Evolutionary conservation across 2,888 invertebrate genomes (phyloP).

Genomic region (Morinoia aosen): DNA sequence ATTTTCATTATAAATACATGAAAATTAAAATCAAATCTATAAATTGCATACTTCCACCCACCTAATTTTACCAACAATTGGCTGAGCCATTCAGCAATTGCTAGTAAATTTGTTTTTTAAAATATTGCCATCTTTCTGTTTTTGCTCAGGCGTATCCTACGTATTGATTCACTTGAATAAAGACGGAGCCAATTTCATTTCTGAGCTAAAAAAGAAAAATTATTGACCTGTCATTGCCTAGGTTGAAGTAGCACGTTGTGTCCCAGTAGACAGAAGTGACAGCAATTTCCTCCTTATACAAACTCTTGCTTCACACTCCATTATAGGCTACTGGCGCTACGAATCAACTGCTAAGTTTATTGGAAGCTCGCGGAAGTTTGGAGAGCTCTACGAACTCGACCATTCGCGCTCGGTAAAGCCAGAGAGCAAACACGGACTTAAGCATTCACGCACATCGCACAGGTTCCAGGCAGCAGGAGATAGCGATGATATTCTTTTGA

Average conservation of each 20-base stretch:
- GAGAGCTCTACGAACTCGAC: conserved; percentile 25
- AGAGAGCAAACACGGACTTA: neutral
- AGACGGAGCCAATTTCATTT: neutral
- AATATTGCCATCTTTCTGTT: neutral
- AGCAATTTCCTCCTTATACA: conserved; percentile 23
- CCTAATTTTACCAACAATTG: neutral
- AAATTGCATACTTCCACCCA: neutral
- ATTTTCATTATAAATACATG: neutral
- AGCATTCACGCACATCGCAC: neutral
- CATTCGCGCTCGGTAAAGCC: neutral
- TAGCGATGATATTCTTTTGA: neutral
- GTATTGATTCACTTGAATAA: neutral
- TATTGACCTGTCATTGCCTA: neutral
- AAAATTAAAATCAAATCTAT: neutral
- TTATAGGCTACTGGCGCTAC: conserved; percentile 31
- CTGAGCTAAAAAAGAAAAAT: neutral
- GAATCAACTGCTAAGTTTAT: conserved; percentile 49
- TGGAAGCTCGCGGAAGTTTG: conserved; percentile 41
- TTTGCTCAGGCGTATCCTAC: neutral
- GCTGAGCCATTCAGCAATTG: neutral
- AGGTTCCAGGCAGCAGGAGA: neutral
- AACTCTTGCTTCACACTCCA: conserved; percentile 25
- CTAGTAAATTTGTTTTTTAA: neutral
- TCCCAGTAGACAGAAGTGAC: neutral
- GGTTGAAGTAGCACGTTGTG: neutral